phyloP scores from a whole-genome alignment of 2,113 vertebrate genomes.

The Plectropomus leopardus region DNA sequence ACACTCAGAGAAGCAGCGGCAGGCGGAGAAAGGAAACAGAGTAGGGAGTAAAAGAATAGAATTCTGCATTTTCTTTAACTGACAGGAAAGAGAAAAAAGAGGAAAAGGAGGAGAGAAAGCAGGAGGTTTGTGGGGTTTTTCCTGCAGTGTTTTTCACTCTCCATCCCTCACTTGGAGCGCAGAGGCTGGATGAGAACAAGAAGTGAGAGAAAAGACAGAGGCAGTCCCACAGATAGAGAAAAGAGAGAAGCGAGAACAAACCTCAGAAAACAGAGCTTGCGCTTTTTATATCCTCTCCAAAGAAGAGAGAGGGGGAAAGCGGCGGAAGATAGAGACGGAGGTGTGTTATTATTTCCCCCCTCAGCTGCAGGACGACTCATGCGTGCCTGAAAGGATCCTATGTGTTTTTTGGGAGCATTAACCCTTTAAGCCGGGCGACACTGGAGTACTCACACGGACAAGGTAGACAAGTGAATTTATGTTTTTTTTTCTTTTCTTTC shows the following conservation, averaged over 20 bases:
- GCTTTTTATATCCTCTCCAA: background rate
- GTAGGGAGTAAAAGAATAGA: background rate
- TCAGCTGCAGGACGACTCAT: constrained; percentile 21
- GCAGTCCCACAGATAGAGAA: constrained; percentile 13
- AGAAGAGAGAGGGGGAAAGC: background rate
- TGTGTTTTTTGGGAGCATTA: constrained; percentile 62
- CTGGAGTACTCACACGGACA: constrained; percentile 76
- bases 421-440: constrained; percentile 64
- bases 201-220: constrained; percentile 59
- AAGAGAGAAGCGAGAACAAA: constrained; percentile 13
- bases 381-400: constrained; percentile 60
- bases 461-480: constrained; percentile 58
- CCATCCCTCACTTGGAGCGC: constrained; percentile 38
- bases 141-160: background rate
- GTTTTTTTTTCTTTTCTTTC: background rate
- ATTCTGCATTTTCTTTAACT: background rate
- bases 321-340: constrained; percentile 12
- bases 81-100: background rate
- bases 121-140: background rate
- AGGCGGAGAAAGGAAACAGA: background rate
- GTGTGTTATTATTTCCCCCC: constrained; percentile 10
- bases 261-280: background rate
- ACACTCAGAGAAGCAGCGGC: background rate
- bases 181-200: constrained; percentile 30
- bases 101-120: background rate